Evolutionary conservation across 1,140 invertebrate species (phyloP), one percentile per base, ranked within the genome.

Genomic region (Chironomus tepperi): DNA sequence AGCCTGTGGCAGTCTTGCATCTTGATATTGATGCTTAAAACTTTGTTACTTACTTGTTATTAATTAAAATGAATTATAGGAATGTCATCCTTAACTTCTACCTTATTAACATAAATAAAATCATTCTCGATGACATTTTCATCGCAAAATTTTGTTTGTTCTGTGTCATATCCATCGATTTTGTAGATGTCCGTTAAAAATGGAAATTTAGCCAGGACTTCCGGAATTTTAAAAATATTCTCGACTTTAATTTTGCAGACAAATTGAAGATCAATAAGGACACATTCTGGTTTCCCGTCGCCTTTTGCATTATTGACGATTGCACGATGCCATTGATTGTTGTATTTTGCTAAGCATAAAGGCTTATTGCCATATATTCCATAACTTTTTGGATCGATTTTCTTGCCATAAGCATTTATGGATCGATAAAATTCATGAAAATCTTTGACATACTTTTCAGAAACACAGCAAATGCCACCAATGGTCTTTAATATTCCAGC

Each of bases 1-100:
- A 88, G 42, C 89, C 90, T 0, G 80, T 91, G 34, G 83, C 89
- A 70, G 86, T 89, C 0, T 78, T 93, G 74, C 89, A 70, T 19
- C 18, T 70, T 6, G 18, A 19, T 12, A 57, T 12, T 57, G 47
- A 57, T 57, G 47, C 12, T 12, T 15, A 57, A 15, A 5, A 57
- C 12, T 1, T 5, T 5, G n/a, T n/a, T 57, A 5, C n/a, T 57
- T n/a, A 57, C 15, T 15, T n/a, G 47, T n/a, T n/a, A n/a, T n/a
- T n/a, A n/a, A n/a, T n/a, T n/a, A n/a, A 57, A 57, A 5, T 57
- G 12, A 57, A 57, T 15, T 1, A 34, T 57, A 1, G n/a, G n/a
- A 57, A 57, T 57, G 47, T 57, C 47, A 57, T 57, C 47, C 3
- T 15, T 15, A 57, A 12, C 12, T 5, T 57, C 12, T 15, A 57